These are phyloP conservation scores for Sus cebifrons DNA, from an alignment of 2,797 vertebrate genomes.

Conservation along the genomic window DNA sequence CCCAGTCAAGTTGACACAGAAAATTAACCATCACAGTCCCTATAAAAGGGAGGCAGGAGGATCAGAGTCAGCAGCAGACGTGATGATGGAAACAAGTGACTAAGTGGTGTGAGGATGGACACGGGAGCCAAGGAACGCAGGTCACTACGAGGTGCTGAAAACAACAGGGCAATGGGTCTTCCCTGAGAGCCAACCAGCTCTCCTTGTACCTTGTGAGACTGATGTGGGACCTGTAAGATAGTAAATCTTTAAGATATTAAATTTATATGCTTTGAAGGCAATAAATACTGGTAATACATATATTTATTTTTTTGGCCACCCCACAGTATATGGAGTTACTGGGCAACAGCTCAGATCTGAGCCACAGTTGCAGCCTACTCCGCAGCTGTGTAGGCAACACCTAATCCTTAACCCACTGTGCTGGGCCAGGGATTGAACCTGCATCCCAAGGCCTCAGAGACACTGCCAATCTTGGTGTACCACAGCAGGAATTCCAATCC, in stretches of 20 bases:
- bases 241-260: not conserved
- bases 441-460: too few species aligned
- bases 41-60: not conserved
- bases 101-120: accelerated
- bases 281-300: not conserved
- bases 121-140: not conserved
- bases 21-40: not conserved
- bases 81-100: not conserved
- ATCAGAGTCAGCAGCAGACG: not conserved
- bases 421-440: too few species aligned
- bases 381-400: too few species aligned
- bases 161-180: accelerated
- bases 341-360: too few species aligned
- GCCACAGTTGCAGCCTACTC: too few species aligned
- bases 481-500: too few species aligned
- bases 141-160: not conserved
- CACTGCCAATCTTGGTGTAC: too few species aligned
- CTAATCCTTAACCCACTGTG: too few species aligned
- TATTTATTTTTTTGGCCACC: too few species aligned
- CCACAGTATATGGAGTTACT: too few species aligned
- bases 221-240: not conserved
- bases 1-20: not conserved
- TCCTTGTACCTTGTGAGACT: not conserved
- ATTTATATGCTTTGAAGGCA: not conserved
- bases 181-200: not conserved